A percentile compares a stretch with the other conserved stretches of the same genome.
These are phyloP conservation scores for Pelvicachromis taeniatus DNA, from an alignment of 2,113 vertebrate genomes.

Conservation along the genomic window DNA sequence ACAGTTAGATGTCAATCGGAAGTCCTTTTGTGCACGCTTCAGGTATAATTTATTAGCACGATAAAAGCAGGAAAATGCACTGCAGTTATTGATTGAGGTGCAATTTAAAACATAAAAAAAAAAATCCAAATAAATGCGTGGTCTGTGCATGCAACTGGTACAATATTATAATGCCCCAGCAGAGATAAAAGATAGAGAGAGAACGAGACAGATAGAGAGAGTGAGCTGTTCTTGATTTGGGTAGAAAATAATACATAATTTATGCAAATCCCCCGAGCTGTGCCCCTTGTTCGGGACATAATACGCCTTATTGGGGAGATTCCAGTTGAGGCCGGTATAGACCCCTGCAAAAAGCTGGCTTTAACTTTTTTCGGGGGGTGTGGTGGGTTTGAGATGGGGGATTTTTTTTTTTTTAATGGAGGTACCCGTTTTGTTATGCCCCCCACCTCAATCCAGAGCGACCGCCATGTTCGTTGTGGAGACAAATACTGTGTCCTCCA, in stretches of 20 bases:
- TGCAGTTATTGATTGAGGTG: constrained; percentile 27
- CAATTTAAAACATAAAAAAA: background rate
- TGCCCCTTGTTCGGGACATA: constrained; percentile 71
- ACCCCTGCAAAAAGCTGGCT: constrained; percentile 58
- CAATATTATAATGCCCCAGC: background rate
- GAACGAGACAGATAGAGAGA: constrained; percentile 5
- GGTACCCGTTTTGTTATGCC: constrained; percentile 28
- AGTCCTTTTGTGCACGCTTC: constrained; percentile 35
- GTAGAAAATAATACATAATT: constrained; percentile 77
- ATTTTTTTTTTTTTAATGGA: background rate
- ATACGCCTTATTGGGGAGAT: constrained; percentile 70
- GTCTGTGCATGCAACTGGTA: constrained; percentile 18
- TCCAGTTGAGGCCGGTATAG: constrained; percentile 59
- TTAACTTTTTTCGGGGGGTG: constrained; percentile 47
- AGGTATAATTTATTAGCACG: constrained; percentile 43
- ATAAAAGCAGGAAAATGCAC: constrained; percentile 45
- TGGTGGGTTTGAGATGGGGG: background rate
- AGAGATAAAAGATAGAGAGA: background rate
- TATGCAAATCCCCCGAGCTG: constrained; percentile 77
- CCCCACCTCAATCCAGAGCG: background rate
- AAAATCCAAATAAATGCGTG: constrained; percentile 18
- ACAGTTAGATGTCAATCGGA: constrained; percentile 48
- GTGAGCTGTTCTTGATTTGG: constrained; percentile 67
- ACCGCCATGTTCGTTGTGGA: constrained; percentile 38
- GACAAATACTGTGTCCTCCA: constrained; percentile 37